Percentiles rank a stretch among this genome's conserved stretches.
Evolutionary conservation across 2,888 invertebrate genomes (phyloP).

Genomic region (Lacanobia oleracea): DNA sequence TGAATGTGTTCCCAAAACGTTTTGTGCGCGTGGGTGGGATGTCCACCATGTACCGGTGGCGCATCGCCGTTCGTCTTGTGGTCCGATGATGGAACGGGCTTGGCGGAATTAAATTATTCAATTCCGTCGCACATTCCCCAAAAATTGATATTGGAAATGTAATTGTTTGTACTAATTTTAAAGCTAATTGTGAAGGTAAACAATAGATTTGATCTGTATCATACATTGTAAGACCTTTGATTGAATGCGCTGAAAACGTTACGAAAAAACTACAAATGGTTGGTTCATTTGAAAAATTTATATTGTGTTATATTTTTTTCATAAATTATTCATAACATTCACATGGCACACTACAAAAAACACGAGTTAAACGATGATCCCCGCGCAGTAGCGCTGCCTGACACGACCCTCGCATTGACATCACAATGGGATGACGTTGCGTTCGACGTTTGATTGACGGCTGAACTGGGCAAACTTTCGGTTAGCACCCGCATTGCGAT

Average conservation of each 20-base stretch:
- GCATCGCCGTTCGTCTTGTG: too few species aligned
- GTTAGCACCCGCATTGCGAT: constrained; percentile 78
- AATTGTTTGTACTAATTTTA: neutral
- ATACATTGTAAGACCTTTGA: neutral
- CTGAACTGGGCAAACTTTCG: constrained; percentile 72
- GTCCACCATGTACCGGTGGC: too few species aligned
- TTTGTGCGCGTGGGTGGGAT: too few species aligned
- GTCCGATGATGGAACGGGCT: too few species aligned
- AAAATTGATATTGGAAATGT: too few species aligned
- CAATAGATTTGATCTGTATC: neutral
- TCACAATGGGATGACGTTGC: constrained; percentile 69
- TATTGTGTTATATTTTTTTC: neutral
- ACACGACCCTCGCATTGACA: constrained; percentile 59
- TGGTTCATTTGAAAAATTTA: neutral
- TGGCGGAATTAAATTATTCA: too few species aligned
- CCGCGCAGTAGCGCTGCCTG: constrained; percentile 28
- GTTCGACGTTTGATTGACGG: constrained; percentile 76
- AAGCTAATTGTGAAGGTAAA: too few species aligned
- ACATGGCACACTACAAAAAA: constrained; percentile 35
- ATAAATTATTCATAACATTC: neutral
- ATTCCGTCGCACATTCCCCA: too few species aligned
- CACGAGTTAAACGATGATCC: constrained; percentile 31
- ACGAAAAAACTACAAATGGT: neutral
- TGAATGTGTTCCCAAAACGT: too few species aligned
- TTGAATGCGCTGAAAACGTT: neutral